A percentile compares a stretch with the other conserved stretches of the same genome.
Evolutionary conservation across 2,888 invertebrate genomes (phyloP).

Genomic region (Drosophila heteroneura): DNA sequence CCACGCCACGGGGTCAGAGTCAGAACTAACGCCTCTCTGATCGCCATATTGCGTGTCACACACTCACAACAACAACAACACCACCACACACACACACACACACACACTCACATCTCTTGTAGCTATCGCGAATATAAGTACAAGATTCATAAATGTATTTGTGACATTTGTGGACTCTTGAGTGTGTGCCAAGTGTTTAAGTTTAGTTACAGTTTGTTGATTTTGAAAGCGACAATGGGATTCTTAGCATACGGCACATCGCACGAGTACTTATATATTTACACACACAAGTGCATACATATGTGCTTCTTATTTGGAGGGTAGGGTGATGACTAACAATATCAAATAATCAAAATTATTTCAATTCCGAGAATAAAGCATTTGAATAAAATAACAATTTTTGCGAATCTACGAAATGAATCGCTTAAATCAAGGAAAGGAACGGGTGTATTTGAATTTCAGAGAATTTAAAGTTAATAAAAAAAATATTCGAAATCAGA

Average conservation of each 20-base stretch:
- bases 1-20: conserved; percentile 52
- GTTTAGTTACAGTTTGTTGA: conserved; percentile 82
- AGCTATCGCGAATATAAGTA: conserved; percentile 40
- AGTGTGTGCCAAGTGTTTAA: conserved; percentile 62
- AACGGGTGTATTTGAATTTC: neutral
- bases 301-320: conserved; percentile 13
- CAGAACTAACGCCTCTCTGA: conserved; percentile 55
- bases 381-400: neutral
- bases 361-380: neutral
- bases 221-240: conserved; percentile 82
- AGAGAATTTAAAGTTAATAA: neutral
- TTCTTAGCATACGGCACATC: conserved; percentile 39
- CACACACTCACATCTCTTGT: conserved; percentile 14
- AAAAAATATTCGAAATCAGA: neutral
- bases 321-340: neutral
- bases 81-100: neutral
- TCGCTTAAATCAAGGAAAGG: neutral
- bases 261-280: conserved; percentile 23
- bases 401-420: neutral
- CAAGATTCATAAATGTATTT: conserved; percentile 36
- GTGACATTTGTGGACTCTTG: conserved; percentile 46
- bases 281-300: neutral
- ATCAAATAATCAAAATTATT: neutral
- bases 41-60: conserved; percentile 63
- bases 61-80: conserved; percentile 12